phyloP scores from a whole-genome alignment of 2,888 invertebrate genomes.

The Calliscelio sp. region DNA sequence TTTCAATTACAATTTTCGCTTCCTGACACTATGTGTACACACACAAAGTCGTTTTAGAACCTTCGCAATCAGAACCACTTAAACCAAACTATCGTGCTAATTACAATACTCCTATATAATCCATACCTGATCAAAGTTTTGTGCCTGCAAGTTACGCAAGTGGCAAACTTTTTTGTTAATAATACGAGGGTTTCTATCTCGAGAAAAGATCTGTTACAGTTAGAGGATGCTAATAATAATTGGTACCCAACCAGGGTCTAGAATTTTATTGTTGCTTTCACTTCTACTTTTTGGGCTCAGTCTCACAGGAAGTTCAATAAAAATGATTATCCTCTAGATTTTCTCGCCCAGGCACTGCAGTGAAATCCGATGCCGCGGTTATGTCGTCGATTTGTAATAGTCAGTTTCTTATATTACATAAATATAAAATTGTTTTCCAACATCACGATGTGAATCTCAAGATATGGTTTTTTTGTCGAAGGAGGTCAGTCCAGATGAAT shows the following conservation, averaged over 20 bases:
- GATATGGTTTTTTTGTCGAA: conserved; percentile 20
- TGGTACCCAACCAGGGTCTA: neutral
- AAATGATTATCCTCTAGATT: conserved; percentile 22
- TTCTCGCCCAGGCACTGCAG: conserved; percentile 17
- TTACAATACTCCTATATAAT: neutral
- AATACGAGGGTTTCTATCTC: neutral
- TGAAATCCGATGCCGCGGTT: conserved; percentile 47
- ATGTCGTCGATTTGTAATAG: conserved; percentile 54
- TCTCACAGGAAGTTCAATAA: conserved; percentile 49
- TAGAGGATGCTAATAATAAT: conserved; percentile 19
- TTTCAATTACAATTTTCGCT: neutral
- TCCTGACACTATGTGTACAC: neutral
- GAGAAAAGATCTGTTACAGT: conserved; percentile 26
- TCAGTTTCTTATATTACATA: conserved; percentile 53
- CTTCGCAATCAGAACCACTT: conserved; percentile 18
- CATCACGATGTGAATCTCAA: neutral
- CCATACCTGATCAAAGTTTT: neutral
- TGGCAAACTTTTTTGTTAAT: conserved; percentile 4
- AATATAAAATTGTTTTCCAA: conserved; percentile 41
- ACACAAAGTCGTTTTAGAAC: conserved; percentile 2
- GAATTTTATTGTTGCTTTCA: conserved; percentile 52
- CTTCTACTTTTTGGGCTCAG: conserved; percentile 51
- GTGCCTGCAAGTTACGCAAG: conserved; percentile 9
- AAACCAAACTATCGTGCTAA: conserved; percentile 21
- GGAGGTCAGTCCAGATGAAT: conserved; percentile 44